Evolutionary conservation across 2,797 vertebrate species (phyloP).

Genomic region (Champsocephalus esox): DNA sequence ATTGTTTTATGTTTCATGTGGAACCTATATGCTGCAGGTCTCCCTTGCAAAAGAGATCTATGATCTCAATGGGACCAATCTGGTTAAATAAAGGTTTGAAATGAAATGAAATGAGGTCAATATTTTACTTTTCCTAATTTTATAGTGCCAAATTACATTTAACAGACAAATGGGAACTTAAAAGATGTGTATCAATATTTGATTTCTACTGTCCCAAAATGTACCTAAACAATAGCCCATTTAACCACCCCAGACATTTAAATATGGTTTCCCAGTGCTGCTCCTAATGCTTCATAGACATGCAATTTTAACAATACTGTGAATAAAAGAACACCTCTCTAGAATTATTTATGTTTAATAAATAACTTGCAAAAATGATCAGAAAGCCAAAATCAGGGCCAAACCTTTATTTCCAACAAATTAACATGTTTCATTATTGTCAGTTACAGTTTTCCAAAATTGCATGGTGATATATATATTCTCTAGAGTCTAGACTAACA

Average conservation of each 20-base stretch:
- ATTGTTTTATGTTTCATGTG: too few species aligned
- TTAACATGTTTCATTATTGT: constrained; percentile 60
- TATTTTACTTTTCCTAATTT: neutral
- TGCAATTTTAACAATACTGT: neutral
- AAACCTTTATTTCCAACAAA: constrained; percentile 81
- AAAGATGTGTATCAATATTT: too few species aligned
- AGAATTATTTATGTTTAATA: constrained; percentile 11
- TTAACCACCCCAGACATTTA: neutral
- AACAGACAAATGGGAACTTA: neutral
- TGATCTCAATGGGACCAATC: too few species aligned
- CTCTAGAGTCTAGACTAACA: constrained; percentile 37
- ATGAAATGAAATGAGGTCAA: neutral
- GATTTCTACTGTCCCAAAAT: neutral
- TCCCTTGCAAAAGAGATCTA: too few species aligned
- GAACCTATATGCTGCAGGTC: too few species aligned
- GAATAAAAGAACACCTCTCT: neutral
- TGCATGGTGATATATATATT: constrained; percentile 35
- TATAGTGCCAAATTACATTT: neutral
- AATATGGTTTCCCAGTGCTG: neutral
- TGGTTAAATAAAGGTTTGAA: too few species aligned
- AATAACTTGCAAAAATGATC: constrained; percentile 24
- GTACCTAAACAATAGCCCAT: neutral
- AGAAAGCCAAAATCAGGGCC: constrained; percentile 60
- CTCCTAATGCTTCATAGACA: neutral
- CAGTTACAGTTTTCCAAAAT: constrained; percentile 58